Conservation (phyloP, 2,888 invertebrate genomes). For the Plebejus melissa region DNA sequence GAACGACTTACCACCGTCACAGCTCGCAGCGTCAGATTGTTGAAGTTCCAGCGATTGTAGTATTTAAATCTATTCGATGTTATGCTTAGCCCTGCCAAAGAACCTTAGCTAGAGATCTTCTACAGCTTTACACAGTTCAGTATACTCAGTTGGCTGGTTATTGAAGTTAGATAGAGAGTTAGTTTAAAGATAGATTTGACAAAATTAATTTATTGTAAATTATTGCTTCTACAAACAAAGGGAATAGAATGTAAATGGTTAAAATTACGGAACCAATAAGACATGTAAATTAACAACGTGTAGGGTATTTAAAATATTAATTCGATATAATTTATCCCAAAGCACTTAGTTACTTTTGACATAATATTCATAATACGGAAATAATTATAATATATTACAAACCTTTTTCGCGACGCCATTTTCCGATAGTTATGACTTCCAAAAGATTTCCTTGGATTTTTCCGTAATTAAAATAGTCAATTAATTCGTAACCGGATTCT, state of each 20-base stretch:
- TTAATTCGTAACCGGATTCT: constrained; percentile 47
- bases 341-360: too few species aligned
- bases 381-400: constrained; percentile 30
- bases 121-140: background rate
- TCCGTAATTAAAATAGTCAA: constrained; percentile 63
- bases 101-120: constrained; percentile 36
- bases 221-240: too few species aligned
- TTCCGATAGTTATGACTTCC: constrained; percentile 48
- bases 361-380: background rate
- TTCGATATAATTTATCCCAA: too few species aligned
- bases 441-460: constrained; percentile 60
- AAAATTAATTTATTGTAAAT: too few species aligned
- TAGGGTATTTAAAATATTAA: too few species aligned
- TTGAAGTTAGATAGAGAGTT: too few species aligned
- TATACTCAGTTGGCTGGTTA: too few species aligned
- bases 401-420: constrained; percentile 50
- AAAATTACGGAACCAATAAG: too few species aligned
- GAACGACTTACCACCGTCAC: constrained; percentile 54
- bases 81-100: constrained; percentile 50
- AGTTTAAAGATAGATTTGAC: too few species aligned
- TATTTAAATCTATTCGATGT: constrained; percentile 55
- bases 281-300: too few species aligned
- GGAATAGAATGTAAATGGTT: too few species aligned
- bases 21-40: constrained; percentile 63
- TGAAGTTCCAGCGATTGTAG: constrained; percentile 65